Percentiles rank a stretch among this genome's conserved stretches.
Evolutionary conservation across 2,888 invertebrate species (phyloP).

Genomic region (Electrophaes corylata): DNA sequence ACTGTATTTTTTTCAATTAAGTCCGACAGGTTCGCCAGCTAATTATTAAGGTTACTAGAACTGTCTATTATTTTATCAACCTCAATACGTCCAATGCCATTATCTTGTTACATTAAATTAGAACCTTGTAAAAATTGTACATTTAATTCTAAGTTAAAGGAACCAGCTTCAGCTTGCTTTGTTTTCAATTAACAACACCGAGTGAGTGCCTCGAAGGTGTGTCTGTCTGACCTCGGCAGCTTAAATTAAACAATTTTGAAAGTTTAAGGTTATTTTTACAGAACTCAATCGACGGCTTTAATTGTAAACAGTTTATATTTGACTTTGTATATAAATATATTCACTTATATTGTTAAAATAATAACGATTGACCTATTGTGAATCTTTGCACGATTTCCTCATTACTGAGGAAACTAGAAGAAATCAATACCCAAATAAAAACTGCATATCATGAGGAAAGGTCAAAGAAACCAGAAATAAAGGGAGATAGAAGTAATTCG

Average conservation of each 20-base stretch:
- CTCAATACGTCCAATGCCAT: not conserved
- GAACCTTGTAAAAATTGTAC: not conserved
- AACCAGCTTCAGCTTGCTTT: conserved; percentile 12
- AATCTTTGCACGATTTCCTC: not conserved
- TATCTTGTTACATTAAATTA: not conserved
- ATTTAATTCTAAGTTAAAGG: conserved; percentile 13
- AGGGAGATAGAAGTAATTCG: not conserved
- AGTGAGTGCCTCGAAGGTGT: conserved; percentile 37
- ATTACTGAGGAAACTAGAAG: not conserved
- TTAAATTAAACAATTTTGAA: conserved; percentile 46
- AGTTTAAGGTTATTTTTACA: conserved; percentile 53
- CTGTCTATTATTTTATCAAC: not conserved
- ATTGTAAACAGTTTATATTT: conserved; percentile 16
- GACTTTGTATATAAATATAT: not conserved
- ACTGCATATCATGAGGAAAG: no score
- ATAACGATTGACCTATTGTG: not conserved
- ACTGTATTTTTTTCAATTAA: not conserved
- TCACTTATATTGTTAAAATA: not conserved
- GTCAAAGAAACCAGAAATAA: not conserved
- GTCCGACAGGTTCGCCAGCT: not conserved
- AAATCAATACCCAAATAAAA: no score
- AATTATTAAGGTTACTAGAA: not conserved
- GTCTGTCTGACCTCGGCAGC: conserved; percentile 48
- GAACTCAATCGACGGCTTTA: conserved; percentile 20
- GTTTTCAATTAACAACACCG: conserved; percentile 33